Conservation (phyloP, 1,140 invertebrate species). For the Lepidotrigona ventralis region DNA sequence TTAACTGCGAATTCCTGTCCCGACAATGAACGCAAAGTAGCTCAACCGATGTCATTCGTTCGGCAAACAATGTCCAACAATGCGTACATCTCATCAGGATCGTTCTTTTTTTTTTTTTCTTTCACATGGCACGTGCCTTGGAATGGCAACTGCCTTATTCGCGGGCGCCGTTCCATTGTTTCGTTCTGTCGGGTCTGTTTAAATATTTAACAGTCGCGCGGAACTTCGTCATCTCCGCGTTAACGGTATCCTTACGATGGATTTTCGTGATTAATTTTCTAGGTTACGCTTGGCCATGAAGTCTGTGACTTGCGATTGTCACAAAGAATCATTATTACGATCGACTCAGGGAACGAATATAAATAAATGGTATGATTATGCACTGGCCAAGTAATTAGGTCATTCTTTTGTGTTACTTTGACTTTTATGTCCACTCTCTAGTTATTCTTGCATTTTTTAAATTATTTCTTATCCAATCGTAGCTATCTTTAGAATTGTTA, state of each 20-base stretch:
- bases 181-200: slow-evolving; percentile 69
- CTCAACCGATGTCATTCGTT: not conserved
- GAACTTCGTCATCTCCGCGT: slow-evolving; percentile 64
- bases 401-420: too few relatives aligned
- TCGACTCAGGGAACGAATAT: too few relatives aligned
- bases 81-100: slow-evolving; percentile 20
- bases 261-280: slow-evolving; percentile 67
- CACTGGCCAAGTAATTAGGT: too few relatives aligned
- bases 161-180: slow-evolving; percentile 71
- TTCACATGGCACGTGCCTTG: slow-evolving; percentile 28
- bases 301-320: slow-evolving; percentile 8
- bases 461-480: too few relatives aligned
- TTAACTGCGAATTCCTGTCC: not conserved
- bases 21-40: slow-evolving; percentile 9
- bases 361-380: too few relatives aligned
- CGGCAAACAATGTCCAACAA: slow-evolving; percentile 36
- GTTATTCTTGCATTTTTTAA: too few relatives aligned
- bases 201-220: slow-evolving; percentile 77
- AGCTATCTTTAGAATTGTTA: too few relatives aligned
- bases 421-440: too few relatives aligned
- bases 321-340: not conserved
- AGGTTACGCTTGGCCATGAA: slow-evolving; percentile 55
- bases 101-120: not conserved
- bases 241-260: slow-evolving; percentile 69
- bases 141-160: slow-evolving; percentile 62